Evolutionary conservation across 2,797 vertebrate species (phyloP).

Genomic region (Gobionotothen gibberifrons): DNA sequence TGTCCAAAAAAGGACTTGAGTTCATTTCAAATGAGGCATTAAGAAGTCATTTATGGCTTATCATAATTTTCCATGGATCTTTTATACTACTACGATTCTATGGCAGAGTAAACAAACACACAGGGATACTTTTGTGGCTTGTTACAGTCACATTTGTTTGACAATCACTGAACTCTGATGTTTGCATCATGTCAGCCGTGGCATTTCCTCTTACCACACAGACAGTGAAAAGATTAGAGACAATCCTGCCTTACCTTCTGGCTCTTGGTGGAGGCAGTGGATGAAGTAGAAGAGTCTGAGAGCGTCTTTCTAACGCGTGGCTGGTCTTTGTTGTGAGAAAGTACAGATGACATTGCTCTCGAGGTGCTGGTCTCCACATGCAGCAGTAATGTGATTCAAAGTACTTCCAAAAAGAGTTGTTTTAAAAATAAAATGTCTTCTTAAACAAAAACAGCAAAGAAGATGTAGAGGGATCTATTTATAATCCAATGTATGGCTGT

Average conservation of each 20-base stretch:
- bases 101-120: constrained; percentile 6
- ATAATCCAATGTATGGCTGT: constrained; percentile 16
- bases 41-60: neutral
- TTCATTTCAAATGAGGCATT: constrained; percentile 1
- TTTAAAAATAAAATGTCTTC: neutral
- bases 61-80: neutral
- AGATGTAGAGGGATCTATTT: neutral
- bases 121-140: constrained; percentile 27
- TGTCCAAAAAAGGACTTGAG: neutral
- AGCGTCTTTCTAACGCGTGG: constrained; percentile 84
- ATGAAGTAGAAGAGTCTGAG: constrained; percentile 87
- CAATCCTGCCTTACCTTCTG: constrained; percentile 85
- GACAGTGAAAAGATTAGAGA: constrained; percentile 25
- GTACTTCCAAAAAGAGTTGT: constrained; percentile 14
- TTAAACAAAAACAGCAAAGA: neutral
- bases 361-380: constrained; percentile 45
- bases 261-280: constrained; percentile 86
- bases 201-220: constrained; percentile 64
- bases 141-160: constrained; percentile 11
- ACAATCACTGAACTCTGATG: constrained; percentile 3
- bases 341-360: constrained; percentile 88
- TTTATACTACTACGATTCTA: neutral
- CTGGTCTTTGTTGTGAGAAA: constrained; percentile 89
- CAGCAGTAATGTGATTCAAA: constrained; percentile 40
- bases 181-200: constrained; percentile 47